Conservation (phyloP, 2,113 vertebrate species). For the Phoxinus phoxinus region DNA sequence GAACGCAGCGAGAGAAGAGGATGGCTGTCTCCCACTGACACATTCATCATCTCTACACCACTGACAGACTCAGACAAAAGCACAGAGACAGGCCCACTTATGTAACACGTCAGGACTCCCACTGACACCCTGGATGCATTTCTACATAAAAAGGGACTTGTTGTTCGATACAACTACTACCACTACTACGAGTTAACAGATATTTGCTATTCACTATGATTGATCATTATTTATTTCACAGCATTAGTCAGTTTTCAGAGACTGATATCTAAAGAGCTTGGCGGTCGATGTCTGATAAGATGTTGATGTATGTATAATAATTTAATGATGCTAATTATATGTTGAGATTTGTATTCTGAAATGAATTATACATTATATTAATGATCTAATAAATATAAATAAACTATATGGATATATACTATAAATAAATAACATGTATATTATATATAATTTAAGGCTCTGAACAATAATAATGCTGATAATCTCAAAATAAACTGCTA, state of each 20-base stretch:
- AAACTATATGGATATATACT: neutral
- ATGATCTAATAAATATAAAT: neutral
- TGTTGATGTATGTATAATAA: neutral
- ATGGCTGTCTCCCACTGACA: slow-evolving; percentile 52
- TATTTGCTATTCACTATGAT: neutral
- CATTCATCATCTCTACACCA: slow-evolving; percentile 47
- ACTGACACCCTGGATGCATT: slow-evolving; percentile 24
- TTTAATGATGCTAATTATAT: neutral
- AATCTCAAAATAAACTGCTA: neutral
- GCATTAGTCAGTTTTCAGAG: neutral
- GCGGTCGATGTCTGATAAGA: neutral
- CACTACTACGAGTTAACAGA: slow-evolving; percentile 9
- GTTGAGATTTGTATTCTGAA: neutral
- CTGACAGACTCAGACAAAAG: slow-evolving; percentile 45
- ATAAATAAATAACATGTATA: neutral
- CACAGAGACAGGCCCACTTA: slow-evolving; percentile 43
- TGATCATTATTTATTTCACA: neutral
- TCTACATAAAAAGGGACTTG: slow-evolving; percentile 20
- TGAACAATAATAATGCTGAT: too few species aligned
- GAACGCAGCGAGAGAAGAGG: slow-evolving; percentile 29
- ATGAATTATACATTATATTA: neutral
- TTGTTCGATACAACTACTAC: slow-evolving; percentile 11
- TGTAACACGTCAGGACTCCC: slow-evolving; percentile 39
- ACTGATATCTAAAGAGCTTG: neutral
- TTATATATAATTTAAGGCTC: too few species aligned